Base-by-base conservation (phyloP, 1,140 invertebrate genomes). In the Drosophila elegans region DNA sequence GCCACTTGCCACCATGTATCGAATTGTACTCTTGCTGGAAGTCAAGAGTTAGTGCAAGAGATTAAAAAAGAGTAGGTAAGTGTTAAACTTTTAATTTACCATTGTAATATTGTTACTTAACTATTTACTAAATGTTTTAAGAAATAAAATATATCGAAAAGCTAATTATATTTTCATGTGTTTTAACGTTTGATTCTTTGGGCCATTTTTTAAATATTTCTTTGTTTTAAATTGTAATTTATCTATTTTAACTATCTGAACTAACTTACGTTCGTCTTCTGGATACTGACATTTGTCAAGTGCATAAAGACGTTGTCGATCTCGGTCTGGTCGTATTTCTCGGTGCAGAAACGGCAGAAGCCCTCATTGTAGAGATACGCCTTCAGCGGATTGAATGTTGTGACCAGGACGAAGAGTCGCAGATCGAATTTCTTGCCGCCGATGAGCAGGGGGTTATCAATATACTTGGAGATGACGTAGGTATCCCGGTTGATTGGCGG, bases 1-100 rank as follows among this genome's bases (percentile, higher is more conserved):
- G 97, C 94, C 98, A 95, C 93, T 99, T 99, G 1, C 98, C 98
- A 7, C 98, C 98, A 88, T 99, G 98, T 51, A 98, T 94, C 77
- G 95, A 96, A 92, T 99, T 99, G 86, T 99, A 99, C 88, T 98
- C 98, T 95, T 96, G 55, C 97, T 97, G n/a, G 83, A 94, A 93
- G 9, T 13, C 25, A 1, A 52, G 7, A 7, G 7, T 21, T 21
- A 21, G 16, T 21, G 16, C 16, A 21, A 21, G 16, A 21, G 16
- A 21, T 21, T 21, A 21, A 21, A 21, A 21, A 21, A 1, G 16
- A 21, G 16, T 21, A 21, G 16, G 16, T 21, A 21, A 21, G 16
- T 21, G 16, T 21, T 21, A 21, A 21, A 21, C 0, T 21, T 21
- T 1, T 21, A 21, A 21, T 21, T 21, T 21, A 21, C 0, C 16